Conservation (phyloP, 2,888 invertebrate genomes). For the Eristalinus sepulchralis region DNA sequence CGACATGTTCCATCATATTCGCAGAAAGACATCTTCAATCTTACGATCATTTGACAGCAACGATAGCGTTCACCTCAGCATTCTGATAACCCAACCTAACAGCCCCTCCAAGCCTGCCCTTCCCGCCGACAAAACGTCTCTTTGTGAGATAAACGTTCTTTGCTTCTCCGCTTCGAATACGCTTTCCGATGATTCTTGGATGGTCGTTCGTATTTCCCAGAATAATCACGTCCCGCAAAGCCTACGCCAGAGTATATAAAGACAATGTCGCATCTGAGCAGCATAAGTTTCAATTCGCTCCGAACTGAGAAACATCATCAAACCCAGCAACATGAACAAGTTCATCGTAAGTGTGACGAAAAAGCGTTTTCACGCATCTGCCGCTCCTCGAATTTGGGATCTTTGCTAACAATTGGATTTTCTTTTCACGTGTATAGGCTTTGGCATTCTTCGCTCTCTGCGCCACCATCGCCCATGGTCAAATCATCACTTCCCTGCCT, state of each 20-base stretch:
- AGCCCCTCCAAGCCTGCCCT: neutral
- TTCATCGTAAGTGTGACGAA: conserved; percentile 72
- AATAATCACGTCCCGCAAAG: conserved; percentile 58
- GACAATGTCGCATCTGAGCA: conserved; percentile 22
- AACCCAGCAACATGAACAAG: conserved; percentile 72
- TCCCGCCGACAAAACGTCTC: conserved; percentile 22
- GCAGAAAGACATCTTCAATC: neutral
- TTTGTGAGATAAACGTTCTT: conserved; percentile 49
- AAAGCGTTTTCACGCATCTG: neutral
- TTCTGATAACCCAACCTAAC: neutral
- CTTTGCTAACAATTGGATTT: conserved; percentile 27
- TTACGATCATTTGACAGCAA: neutral
- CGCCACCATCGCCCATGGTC: conserved; percentile 48
- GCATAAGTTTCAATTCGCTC: conserved; percentile 70
- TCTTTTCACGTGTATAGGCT: conserved; percentile 35
- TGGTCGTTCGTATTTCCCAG: conserved; percentile 21
- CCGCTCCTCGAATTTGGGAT: neutral
- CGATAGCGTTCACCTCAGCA: neutral
- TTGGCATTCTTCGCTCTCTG: conserved; percentile 60
- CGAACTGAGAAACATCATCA: conserved; percentile 55
- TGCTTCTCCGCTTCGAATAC: conserved; percentile 12
- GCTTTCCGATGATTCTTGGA: conserved; percentile 8
- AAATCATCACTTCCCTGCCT: neutral
- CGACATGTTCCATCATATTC: neutral
- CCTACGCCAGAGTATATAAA: conserved; percentile 55